phyloP scores from a whole-genome alignment of 2,797 vertebrate genomes.

The Leucoraja ocellata region DNA sequence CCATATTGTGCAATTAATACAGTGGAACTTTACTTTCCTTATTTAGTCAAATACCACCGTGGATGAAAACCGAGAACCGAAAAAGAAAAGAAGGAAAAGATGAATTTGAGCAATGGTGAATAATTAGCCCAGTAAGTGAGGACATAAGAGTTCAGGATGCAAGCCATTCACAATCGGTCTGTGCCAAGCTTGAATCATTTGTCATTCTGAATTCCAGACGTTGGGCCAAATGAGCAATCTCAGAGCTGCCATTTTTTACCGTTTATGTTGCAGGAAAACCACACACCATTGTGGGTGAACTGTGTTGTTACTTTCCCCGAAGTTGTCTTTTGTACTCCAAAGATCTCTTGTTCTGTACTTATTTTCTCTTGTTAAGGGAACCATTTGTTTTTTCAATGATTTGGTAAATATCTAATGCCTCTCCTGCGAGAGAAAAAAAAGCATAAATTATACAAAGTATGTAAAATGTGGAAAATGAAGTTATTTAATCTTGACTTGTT shows the following conservation, averaged over 20 bases:
- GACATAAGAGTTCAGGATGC: background rate
- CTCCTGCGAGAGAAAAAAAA: conserved; percentile 61
- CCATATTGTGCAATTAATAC: conserved; percentile 22
- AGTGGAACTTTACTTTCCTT: background rate
- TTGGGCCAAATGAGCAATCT: background rate
- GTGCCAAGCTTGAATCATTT: background rate
- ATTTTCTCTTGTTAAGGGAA: conserved; percentile 66
- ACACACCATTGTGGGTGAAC: background rate
- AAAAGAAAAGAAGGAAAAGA: conserved; percentile 70
- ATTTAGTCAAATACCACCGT: background rate
- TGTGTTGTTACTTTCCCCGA: background rate
- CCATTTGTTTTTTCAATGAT: conserved; percentile 81
- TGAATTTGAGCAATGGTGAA: conserved; percentile 43
- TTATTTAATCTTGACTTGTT: background rate
- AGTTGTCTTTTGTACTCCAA: background rate
- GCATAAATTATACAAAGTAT: background rate
- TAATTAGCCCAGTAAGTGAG: background rate
- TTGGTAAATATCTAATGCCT: conserved; percentile 90
- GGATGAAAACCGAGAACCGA: conserved; percentile 51
- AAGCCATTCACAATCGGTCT: background rate
- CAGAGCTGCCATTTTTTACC: background rate
- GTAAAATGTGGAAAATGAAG: conserved; percentile 1
- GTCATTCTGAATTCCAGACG: background rate
- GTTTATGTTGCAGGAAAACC: background rate
- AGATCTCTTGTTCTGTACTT: background rate